A percentile compares a stretch with the other conserved stretches of the same genome.
Conservation (phyloP, 2,797 vertebrate genomes). For the Propithecus perrieri region DNA sequence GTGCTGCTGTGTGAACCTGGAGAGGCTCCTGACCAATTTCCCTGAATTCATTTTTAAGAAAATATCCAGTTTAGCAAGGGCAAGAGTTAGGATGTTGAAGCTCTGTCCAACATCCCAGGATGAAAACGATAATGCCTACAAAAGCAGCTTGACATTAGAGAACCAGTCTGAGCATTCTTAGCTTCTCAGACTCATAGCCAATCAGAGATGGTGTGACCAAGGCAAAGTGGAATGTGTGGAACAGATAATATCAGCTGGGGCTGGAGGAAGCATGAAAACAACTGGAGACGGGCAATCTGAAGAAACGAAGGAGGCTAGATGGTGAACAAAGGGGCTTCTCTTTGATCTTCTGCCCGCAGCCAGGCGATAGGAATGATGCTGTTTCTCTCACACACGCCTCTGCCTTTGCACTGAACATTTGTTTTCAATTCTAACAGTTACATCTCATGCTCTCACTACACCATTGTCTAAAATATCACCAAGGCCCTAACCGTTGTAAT, state of each 20-base stretch:
- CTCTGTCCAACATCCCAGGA: neutral
- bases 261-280: neutral
- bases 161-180: neutral
- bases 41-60: neutral
- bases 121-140: neutral
- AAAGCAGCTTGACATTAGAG: neutral
- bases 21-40: neutral
- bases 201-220: neutral
- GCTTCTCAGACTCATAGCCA: too few species aligned
- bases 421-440: constrained; percentile 86
- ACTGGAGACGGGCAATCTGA: neutral
- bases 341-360: constrained; percentile 83
- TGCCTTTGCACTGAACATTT: constrained; percentile 81
- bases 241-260: neutral
- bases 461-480: constrained; percentile 85
- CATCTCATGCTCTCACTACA: constrained; percentile 80
- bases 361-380: constrained; percentile 74
- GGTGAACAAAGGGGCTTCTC: constrained; percentile 76
- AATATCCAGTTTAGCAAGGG: neutral
- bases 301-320: constrained; percentile 59
- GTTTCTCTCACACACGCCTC: constrained; percentile 63
- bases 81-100: neutral
- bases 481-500: constrained; percentile 83
- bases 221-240: neutral
- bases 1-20: neutral